Conservation (phyloP, 1,140 invertebrate species). For the Cryptotermes secundus region DNA sequence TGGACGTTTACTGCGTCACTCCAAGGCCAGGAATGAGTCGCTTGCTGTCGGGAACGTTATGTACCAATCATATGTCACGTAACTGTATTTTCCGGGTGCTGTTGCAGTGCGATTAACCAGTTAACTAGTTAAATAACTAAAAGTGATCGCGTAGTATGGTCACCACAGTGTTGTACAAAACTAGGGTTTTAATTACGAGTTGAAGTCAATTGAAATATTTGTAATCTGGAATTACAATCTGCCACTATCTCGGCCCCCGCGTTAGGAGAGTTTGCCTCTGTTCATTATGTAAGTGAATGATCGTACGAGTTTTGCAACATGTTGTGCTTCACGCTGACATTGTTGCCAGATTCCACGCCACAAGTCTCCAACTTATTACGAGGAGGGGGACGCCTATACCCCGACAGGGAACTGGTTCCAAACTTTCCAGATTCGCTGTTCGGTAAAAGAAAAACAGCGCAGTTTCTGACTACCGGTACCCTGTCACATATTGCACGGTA, state of each 20-base stretch:
- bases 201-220: not conserved
- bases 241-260: too few relatives aligned
- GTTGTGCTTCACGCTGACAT: not conserved
- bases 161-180: not conserved
- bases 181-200: not conserved
- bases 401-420: too few relatives aligned
- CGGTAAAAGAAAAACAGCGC: too few relatives aligned
- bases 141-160: not conserved
- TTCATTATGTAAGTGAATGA: not conserved
- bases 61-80: not conserved
- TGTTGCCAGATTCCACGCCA: not conserved
- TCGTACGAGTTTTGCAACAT: not conserved
- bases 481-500: too few relatives aligned
- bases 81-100: not conserved
- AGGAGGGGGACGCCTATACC: too few relatives aligned
- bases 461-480: too few relatives aligned
- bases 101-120: not conserved
- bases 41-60: not conserved
- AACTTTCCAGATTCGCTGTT: too few relatives aligned
- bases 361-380: too few relatives aligned
- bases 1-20: not conserved
- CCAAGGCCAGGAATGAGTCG: not conserved
- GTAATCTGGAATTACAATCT: not conserved
- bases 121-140: not conserved
- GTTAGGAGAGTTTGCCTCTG: not conserved